These are phyloP conservation scores for Pyrrhosoma nymphula DNA, from an alignment of 2,888 invertebrate genomes.

Conservation along the genomic window DNA sequence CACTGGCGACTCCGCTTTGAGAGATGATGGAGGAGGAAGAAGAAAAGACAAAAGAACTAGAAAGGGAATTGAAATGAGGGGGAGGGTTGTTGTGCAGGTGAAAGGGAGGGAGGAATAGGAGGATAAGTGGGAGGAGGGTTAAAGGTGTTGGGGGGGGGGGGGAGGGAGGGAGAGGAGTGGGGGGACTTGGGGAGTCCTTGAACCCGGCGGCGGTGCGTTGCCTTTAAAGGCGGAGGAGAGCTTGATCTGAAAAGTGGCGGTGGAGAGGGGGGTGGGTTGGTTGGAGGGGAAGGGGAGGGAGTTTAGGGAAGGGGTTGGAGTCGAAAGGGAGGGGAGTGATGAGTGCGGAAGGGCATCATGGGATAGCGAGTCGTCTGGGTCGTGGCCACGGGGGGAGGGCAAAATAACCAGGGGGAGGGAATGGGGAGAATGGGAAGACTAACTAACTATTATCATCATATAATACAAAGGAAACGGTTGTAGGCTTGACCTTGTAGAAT, in stretches of 20 bases:
- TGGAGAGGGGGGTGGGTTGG: neutral
- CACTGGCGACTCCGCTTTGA: neutral
- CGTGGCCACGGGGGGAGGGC: neutral
- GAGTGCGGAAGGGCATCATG: neutral
- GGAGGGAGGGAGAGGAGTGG: neutral
- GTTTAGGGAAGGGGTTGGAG: neutral
- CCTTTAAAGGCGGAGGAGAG: neutral
- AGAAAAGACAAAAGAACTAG: neutral
- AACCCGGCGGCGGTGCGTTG: constrained; percentile 34
- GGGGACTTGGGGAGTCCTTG: neutral
- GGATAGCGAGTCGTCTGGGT: neutral
- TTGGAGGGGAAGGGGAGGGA: neutral
- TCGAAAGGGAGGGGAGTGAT: no score
- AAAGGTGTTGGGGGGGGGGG: neutral
- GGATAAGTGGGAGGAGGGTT: neutral
- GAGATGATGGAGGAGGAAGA: neutral
- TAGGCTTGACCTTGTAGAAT: no score
- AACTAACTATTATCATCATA: no score
- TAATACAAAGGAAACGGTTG: no score
- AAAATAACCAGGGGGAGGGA: no score
- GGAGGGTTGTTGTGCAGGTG: neutral
- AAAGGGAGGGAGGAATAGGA: no score
- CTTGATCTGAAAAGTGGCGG: neutral
- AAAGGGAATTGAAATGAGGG: neutral
- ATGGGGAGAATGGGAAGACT: no score